Base-by-base conservation (phyloP, 2,888 invertebrate species). In the Hipparchia sbordonii region DNA sequence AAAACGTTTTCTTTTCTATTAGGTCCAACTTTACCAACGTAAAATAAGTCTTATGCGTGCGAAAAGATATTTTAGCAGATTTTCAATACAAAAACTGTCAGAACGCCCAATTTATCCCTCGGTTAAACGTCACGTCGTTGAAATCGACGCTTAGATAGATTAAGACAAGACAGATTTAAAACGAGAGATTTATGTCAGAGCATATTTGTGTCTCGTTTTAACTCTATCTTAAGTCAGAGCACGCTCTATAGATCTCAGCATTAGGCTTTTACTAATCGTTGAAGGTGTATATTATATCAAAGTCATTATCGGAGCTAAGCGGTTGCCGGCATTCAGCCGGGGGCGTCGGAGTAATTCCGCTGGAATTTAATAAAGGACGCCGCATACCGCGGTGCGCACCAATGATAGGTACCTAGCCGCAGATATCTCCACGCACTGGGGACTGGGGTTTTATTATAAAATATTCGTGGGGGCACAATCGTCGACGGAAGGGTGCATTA, bases 341-440 rank as follows among this genome's bases (percentile, higher is more conserved):
- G 61, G 77, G 76, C 69, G 74, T 75, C 67, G 54, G 60, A 78
- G 75, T 82, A 84, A 84, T 82, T 78, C 81, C 69, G 66, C 51
- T 79, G 86, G 90, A 90, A 91, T 91, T 91, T 91, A 91, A 91
- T 91, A 91, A 86, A 82, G 82, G 10, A 74, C 63, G 72, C 61
- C 74, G 72, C 78, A 76, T 74, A 80, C 82, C 86, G 85, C 86
- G 83, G 86, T 85, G 70, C 70, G 71, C 75, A 76, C 66, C 73
- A 63, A 63, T 13, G 65, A 72, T 72, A 73, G 3, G 23, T 23
- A 23, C 67, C 84, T 84, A 86, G 81, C 87, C 85, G 71, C 70
- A 76, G 75, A 80, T 80, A 78, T 78, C 71, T 71, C 57, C 76
- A 77, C 74, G 76, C 52, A 63, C 3, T 54, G 23, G 56, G 33